These are phyloP conservation scores for Acridotheres tristis DNA, from an alignment of 2,797 vertebrate genomes.

Conservation along the genomic window DNA sequence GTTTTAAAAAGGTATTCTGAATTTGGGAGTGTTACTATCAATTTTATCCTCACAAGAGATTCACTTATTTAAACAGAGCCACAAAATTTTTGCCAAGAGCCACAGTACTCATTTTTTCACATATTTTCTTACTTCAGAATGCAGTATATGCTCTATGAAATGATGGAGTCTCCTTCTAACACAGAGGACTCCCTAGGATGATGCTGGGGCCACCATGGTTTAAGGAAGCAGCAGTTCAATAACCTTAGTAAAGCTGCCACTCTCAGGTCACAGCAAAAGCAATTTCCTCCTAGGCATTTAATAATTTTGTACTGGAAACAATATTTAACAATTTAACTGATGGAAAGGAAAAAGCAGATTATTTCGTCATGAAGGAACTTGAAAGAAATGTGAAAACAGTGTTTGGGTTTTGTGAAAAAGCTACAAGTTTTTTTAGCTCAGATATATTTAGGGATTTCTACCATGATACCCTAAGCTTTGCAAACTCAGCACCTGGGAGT, in stretches of 20 bases:
- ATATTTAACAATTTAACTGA: no score
- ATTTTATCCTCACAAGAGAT: background rate
- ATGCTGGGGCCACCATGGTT: rapidly evolving
- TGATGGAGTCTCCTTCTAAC: background rate
- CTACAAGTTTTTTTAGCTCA: background rate
- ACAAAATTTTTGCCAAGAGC: background rate
- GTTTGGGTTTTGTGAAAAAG: background rate
- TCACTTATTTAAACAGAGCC: background rate
- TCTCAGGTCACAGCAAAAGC: background rate
- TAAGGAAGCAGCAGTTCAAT: background rate
- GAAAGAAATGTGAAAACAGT: background rate
- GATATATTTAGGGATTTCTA: background rate
- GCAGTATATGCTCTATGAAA: background rate
- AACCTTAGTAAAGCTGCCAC: background rate
- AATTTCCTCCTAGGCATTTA: background rate
- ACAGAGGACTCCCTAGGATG: rapidly evolving
- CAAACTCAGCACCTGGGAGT: background rate
- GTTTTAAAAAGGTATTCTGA: background rate
- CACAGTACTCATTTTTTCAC: background rate
- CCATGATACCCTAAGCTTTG: background rate
- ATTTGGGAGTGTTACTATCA: rapidly evolving
- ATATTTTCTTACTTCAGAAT: background rate
- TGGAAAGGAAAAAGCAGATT: background rate
- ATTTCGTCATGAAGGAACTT: background rate
- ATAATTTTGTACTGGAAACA: background rate